Evolutionary conservation across 1,140 invertebrate genomes (phyloP), one percentile per base, ranked within the genome.

Genomic region (Achroia grisella): DNA sequence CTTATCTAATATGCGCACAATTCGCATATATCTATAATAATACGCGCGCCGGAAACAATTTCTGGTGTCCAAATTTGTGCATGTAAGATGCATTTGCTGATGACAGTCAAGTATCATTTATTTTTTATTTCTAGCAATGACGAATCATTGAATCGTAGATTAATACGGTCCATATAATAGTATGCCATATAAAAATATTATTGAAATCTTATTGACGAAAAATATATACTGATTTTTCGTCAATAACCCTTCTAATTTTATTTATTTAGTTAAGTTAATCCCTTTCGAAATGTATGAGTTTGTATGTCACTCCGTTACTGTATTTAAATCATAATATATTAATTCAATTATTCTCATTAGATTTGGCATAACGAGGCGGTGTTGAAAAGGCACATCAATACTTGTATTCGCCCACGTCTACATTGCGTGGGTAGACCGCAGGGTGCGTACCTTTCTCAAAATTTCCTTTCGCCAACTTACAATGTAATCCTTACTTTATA

Each of bases 21-120:
- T 54, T 71, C 64, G 59, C n/a, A n/a, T 78, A 75, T 71, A 75
- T 78, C 67, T 67, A 40, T 39, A 37, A 39, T 43, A 39, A 56
- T 40, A 45, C 54, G 48, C 39, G 39, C 48, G n/a, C n/a, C n/a
- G 47, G 39, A 42, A 41, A 48, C 51, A 28, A 52, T 64, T 64
- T 62, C 51, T 61, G 62, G 31, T 62, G 48, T 56, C 42, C 43
- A 17, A 23, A 44, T 17, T 39, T 44, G 36, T 46, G 45, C 49
- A 35, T 27, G 37, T 30, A 47, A 54, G 42, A 47, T 36, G 52
- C 52, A 37, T 33, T 54, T 54, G 30, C 12, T 55, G 48, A 31
- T 50, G 34, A 35, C 28, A 27, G n/a, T n/a, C 36, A 23, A 29
- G 37, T 30, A 6, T 23, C 17, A 23, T 23, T 23, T 56, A 40